Evolutionary conservation across 2,113 vertebrate genomes (phyloP).

Genomic region (Pao palembangensis): DNA sequence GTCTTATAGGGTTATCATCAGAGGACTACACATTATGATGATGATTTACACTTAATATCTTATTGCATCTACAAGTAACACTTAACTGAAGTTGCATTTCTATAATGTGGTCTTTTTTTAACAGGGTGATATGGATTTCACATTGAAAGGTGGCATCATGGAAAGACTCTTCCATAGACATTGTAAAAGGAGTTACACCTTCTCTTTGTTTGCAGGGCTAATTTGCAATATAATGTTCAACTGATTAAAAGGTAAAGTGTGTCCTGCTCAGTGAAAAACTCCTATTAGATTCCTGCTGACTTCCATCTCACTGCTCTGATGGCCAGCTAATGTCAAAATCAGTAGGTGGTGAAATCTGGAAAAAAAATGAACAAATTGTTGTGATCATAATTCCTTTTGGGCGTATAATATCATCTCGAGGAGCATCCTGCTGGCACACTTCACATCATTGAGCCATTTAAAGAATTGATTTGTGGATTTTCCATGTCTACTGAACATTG

Average conservation of each 20-base stretch:
- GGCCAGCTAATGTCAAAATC: slow-evolving; percentile 53
- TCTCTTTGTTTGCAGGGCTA: slow-evolving; percentile 13
- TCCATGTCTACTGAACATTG: slow-evolving; percentile 65
- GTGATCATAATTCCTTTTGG: slow-evolving; percentile 43
- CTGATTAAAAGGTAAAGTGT: slow-evolving; percentile 38
- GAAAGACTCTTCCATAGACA: no score
- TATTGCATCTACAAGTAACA: slow-evolving; percentile 7
- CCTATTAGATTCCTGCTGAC: slow-evolving; percentile 59
- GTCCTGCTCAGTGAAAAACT: slow-evolving; percentile 50
- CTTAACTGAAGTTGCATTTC: slow-evolving; percentile 25
- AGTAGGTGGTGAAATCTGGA: slow-evolving; percentile 48
- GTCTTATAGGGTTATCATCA: neutral
- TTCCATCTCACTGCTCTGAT: slow-evolving; percentile 46
- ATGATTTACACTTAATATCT: slow-evolving; percentile 1
- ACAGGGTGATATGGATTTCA: slow-evolving; percentile 47
- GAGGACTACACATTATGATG: neutral
- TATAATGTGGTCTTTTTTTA: slow-evolving; percentile 39
- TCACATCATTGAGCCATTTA: slow-evolving; percentile 24
- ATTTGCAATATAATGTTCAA: slow-evolving; percentile 22
- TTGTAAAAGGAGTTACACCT: neutral
- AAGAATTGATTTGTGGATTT: slow-evolving; percentile 48
- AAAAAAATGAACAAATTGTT: slow-evolving; percentile 56
- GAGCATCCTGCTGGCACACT: neutral
- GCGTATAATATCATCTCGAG: slow-evolving; percentile 23
- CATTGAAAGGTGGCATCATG: slow-evolving; percentile 25